Conservation (phyloP, 1,140 invertebrate genomes). For the Linepithema humile region DNA sequence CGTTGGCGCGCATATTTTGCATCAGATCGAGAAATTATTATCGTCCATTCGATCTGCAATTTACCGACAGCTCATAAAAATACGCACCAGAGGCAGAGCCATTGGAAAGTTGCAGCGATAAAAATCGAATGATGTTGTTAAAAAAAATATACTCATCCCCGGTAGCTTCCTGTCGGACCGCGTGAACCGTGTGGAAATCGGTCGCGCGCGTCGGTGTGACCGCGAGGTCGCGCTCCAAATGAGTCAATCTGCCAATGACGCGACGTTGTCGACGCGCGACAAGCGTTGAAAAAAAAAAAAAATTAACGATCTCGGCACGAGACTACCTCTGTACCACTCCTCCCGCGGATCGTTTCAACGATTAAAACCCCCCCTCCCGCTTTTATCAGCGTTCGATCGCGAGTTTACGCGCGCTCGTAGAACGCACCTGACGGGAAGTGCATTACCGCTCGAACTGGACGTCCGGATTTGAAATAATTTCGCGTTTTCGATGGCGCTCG, state of each 20-base stretch:
- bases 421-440: slow-evolving; percentile 72
- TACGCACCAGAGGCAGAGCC: not conserved
- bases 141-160: slow-evolving; percentile 11
- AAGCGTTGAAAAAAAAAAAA: slow-evolving; percentile 16
- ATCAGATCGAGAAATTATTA: slow-evolving; percentile 58
- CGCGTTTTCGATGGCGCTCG: slow-evolving; percentile 44
- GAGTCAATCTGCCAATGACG: slow-evolving; percentile 60
- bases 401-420: slow-evolving; percentile 59
- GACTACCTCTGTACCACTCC: not conserved
- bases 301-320: slow-evolving; percentile 18
- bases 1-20: slow-evolving; percentile 25
- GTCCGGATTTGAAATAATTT: slow-evolving; percentile 71
- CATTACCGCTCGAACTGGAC: slow-evolving; percentile 60
- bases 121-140: slow-evolving; percentile 52
- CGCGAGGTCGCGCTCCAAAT: slow-evolving; percentile 37
- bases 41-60: slow-evolving; percentile 52
- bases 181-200: slow-evolving; percentile 39
- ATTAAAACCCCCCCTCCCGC: slow-evolving; percentile 66
- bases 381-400: slow-evolving; percentile 63
- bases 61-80: slow-evolving; percentile 60
- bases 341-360: slow-evolving; percentile 40
- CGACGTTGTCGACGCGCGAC: slow-evolving; percentile 49
- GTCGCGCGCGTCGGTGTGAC: not conserved
- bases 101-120: slow-evolving; percentile 49
- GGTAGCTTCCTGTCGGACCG: not conserved